These are phyloP conservation scores for Hexactinellida sp. DNA, from an alignment of 37 sponge, comb jelly and placozoan species.

Conservation along the genomic window DNA sequence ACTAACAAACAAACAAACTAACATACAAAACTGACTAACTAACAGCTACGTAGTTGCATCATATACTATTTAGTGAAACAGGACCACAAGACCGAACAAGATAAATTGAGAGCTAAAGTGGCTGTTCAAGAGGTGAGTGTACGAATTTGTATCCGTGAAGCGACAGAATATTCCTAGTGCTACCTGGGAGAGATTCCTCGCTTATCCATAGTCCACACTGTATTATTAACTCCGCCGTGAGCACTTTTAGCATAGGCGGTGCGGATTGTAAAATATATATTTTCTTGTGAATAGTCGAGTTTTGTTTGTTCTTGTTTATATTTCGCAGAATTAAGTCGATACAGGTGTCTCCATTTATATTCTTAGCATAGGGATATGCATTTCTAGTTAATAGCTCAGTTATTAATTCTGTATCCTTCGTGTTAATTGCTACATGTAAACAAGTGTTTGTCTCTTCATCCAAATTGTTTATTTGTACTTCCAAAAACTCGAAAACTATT, in stretches of 20 bases:
- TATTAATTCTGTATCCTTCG: not conserved
- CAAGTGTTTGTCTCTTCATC: not conserved
- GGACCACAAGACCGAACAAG: not conserved
- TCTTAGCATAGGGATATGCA: constrained; percentile 4
- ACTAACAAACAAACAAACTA: too few relatives aligned
- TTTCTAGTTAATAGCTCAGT: not conserved
- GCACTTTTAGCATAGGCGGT: not conserved
- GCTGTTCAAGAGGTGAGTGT: not conserved
- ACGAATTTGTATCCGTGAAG: not conserved
- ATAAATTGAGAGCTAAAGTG: not conserved
- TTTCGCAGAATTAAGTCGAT: not conserved
- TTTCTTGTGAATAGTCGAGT: not conserved
- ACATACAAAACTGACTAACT: too few relatives aligned
- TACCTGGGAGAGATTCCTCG: not conserved
- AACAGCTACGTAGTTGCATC: not conserved
- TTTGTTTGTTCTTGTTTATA: not conserved
- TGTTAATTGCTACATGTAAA: not conserved
- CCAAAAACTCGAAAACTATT: not conserved
- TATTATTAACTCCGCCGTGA: not conserved
- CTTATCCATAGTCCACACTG: not conserved
- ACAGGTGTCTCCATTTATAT: not conserved
- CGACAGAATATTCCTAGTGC: not conserved
- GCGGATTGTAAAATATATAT: not conserved
- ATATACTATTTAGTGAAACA: not conserved
- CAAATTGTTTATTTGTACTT: not conserved